These are phyloP conservation scores for Lepus europaeus DNA, from an alignment of 2,113 vertebrate species.

Conservation along the genomic window DNA sequence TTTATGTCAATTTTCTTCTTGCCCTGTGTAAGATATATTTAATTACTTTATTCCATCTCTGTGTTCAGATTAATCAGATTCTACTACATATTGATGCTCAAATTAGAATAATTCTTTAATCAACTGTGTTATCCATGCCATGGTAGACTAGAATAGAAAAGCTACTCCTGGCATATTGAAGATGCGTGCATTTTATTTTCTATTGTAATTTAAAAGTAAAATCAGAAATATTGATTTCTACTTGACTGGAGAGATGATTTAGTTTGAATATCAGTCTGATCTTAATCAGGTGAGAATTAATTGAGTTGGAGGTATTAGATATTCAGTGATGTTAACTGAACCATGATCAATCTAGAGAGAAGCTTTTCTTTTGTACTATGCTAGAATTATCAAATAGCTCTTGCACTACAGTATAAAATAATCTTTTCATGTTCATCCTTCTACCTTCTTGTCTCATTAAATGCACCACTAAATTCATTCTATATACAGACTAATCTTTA, in stretches of 20 bases:
- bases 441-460: conserved; percentile 88
- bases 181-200: conserved; percentile 88
- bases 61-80: conserved; percentile 90
- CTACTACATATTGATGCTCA: conserved; percentile 88
- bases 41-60: conserved; percentile 89
- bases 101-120: conserved; percentile 93
- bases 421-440: conserved; percentile 86
- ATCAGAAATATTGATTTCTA: conserved; percentile 95
- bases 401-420: conserved; percentile 81
- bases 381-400: conserved; percentile 89
- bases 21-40: conserved; percentile 88
- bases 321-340: conserved; percentile 94
- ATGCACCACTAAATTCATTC: conserved; percentile 84
- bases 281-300: conserved; percentile 96
- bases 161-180: conserved; percentile 86
- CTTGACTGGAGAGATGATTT: conserved; percentile 95
- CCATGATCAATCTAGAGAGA: conserved; percentile 92
- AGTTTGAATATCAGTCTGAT: conserved; percentile 93
- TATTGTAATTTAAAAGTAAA: conserved; percentile 98
- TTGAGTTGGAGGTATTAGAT: conserved; percentile 95
- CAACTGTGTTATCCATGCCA: conserved; percentile 89
- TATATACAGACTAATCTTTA: conserved; percentile 83
- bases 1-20: conserved; percentile 89
- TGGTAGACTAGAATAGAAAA: conserved; percentile 89
- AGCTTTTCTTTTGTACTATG: conserved; percentile 89